Conservation (phyloP, 2,888 invertebrate genomes). For the Dendrolimus houi region DNA sequence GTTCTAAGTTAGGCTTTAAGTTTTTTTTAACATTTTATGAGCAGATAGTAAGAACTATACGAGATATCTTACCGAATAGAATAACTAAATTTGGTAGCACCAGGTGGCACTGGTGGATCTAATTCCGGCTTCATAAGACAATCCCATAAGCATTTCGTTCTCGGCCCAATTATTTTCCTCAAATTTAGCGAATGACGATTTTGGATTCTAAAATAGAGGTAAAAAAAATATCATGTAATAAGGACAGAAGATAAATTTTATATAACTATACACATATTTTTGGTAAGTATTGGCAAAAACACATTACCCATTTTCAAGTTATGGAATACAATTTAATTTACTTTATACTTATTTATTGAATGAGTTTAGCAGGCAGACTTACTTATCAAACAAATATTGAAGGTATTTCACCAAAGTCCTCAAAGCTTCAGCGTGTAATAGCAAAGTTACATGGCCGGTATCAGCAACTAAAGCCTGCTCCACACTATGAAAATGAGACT, state of each 20-base stretch:
- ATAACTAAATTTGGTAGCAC: constrained; percentile 84
- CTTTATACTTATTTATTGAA: background rate
- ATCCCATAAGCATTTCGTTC: constrained; percentile 44
- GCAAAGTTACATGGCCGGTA: constrained; percentile 72
- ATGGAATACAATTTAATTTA: background rate
- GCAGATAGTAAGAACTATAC: too few species aligned
- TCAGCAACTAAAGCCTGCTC: constrained; percentile 86
- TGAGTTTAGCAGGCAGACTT: constrained; percentile 23
- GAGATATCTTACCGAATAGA: constrained; percentile 69
- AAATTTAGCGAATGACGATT: constrained; percentile 45
- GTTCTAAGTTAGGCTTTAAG: too few species aligned
- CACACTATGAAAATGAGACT: constrained; percentile 86
- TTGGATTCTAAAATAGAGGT: constrained; percentile 34
- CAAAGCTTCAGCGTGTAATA: constrained; percentile 84
- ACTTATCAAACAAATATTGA: constrained; percentile 79
- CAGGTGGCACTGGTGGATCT: constrained; percentile 85
- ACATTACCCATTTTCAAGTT: too few species aligned
- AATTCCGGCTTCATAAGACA: constrained; percentile 53
- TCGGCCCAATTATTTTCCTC: constrained; percentile 42
- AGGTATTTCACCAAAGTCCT: constrained; percentile 82
- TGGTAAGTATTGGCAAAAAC: too few species aligned
- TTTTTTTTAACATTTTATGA: too few species aligned
- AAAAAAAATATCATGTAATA: too few species aligned
- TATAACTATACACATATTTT: too few species aligned
- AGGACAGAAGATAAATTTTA: too few species aligned